These are phyloP conservation scores for Ctenicera cuprea DNA, from an alignment of 2,888 invertebrate species.

Conservation along the genomic window DNA sequence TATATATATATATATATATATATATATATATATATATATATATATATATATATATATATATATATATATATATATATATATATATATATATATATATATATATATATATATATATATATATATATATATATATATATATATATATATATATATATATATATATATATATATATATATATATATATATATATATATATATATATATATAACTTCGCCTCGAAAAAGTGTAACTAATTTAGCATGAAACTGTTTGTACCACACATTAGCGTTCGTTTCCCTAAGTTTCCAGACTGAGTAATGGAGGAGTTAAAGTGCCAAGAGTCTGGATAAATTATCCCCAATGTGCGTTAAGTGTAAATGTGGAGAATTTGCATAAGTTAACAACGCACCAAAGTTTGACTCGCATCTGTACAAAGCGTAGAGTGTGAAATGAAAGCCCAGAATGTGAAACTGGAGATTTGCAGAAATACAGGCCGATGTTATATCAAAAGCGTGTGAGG, in stretches of 20 bases:
- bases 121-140: too few relatives aligned
- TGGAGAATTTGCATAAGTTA: conserved; percentile 62
- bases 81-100: too few relatives aligned
- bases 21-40: too few relatives aligned
- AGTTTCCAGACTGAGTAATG: conserved; percentile 61
- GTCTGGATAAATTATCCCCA: conserved; percentile 62
- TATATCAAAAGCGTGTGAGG: conserved; percentile 41
- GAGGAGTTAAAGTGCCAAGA: conserved; percentile 61
- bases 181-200: too few relatives aligned
- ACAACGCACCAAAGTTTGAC: conserved; percentile 57
- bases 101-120: too few relatives aligned
- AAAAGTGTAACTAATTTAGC: conserved; percentile 43
- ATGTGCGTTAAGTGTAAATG: conserved; percentile 64
- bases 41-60: too few relatives aligned
- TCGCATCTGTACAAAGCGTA: conserved; percentile 50
- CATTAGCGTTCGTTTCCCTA: conserved; percentile 58
- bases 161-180: too few relatives aligned
- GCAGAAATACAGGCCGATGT: conserved; percentile 53
- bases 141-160: too few relatives aligned
- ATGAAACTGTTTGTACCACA: conserved; percentile 53
- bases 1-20: too few relatives aligned
- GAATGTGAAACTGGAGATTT: conserved; percentile 46
- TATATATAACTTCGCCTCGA: conserved; percentile 21
- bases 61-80: too few relatives aligned
- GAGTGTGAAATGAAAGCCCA: conserved; percentile 45